phyloP scores from a whole-genome alignment of 1,140 invertebrate species.

The Cyphomyrmex costatus region DNA sequence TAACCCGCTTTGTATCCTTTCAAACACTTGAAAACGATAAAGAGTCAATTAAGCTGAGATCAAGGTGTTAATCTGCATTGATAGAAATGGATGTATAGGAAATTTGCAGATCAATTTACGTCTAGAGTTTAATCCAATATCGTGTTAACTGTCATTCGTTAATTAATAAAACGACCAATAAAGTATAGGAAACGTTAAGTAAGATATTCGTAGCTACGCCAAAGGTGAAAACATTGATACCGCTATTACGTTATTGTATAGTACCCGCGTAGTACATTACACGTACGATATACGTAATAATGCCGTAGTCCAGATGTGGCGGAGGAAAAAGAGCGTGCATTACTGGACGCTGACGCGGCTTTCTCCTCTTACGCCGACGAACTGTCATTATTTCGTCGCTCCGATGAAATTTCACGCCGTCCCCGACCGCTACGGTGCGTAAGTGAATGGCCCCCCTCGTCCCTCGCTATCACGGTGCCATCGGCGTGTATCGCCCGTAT shows the following conservation, averaged over 20 bases:
- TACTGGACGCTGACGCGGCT: conserved; percentile 19
- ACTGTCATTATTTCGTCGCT: conserved; percentile 69
- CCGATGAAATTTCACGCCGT: conserved; percentile 60
- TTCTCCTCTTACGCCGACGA: conserved; percentile 47
- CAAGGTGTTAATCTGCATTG: too few relatives aligned
- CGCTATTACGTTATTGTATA: conserved; percentile 17
- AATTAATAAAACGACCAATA: not conserved
- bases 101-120: not conserved
- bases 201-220: not conserved
- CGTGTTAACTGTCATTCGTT: not conserved
- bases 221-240: conserved; percentile 29
- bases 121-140: not conserved
- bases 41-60: too few relatives aligned
- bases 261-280: conserved; percentile 45
- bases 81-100: too few relatives aligned
- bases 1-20: too few relatives aligned
- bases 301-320: conserved; percentile 25
- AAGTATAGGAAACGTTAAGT: not conserved
- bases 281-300: conserved; percentile 43
- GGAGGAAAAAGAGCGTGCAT: conserved; percentile 33
- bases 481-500: conserved; percentile 61
- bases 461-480: conserved; percentile 60
- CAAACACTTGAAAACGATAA: too few relatives aligned
- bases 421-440: not conserved
- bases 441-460: conserved; percentile 39